Evolutionary conservation across 2,113 vertebrate species (phyloP).

Genomic region (Carassius gibelio): DNA sequence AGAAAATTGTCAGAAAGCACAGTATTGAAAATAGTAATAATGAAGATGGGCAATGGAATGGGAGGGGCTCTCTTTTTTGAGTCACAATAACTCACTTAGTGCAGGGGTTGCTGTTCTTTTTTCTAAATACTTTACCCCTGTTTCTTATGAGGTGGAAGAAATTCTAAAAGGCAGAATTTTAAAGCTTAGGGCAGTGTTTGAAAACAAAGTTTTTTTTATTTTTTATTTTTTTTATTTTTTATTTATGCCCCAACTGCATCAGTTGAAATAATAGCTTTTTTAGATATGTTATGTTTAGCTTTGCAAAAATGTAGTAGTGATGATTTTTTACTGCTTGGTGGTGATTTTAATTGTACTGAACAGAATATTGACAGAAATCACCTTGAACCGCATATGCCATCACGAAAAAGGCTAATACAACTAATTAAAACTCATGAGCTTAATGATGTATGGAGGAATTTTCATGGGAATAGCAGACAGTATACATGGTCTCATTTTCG

Average conservation of each 20-base stretch:
- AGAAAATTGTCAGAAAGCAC: too few relatives aligned
- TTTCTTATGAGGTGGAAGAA: background rate
- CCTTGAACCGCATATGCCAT: background rate
- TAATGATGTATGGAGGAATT: slow-evolving; percentile 22
- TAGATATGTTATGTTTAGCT: background rate
- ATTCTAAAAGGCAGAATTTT: background rate
- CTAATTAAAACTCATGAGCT: background rate
- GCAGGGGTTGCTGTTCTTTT: too few relatives aligned
- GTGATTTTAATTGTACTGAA: too few relatives aligned
- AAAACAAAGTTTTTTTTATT: background rate
- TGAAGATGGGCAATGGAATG: too few relatives aligned
- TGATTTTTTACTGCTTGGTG: background rate
- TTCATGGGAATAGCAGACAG: background rate
- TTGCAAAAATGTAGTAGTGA: background rate
- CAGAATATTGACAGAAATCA: background rate
- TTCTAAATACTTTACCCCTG: background rate
- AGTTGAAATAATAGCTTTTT: background rate
- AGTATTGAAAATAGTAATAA: too few relatives aligned
- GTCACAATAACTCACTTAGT: too few relatives aligned
- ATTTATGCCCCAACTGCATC: background rate
- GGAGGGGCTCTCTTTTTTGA: too few relatives aligned
- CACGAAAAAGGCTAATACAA: background rate
- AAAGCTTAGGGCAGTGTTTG: background rate
- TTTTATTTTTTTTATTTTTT: too few relatives aligned
- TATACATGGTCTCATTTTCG: background rate